Conservation (phyloP, 1,140 invertebrate genomes). For the Trachymyrmex cornetzi region DNA sequence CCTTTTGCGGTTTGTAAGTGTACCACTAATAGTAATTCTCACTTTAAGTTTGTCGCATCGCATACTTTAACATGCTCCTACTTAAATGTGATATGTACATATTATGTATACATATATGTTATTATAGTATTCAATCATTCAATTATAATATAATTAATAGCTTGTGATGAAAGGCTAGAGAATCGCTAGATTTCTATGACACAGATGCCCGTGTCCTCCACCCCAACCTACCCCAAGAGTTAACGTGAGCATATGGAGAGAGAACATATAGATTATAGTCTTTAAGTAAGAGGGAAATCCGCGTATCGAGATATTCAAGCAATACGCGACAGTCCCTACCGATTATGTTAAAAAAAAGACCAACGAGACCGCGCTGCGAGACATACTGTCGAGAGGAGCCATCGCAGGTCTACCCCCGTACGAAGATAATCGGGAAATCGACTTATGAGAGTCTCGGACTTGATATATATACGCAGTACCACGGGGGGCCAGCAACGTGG, state of each 20-base stretch:
- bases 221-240: neutral
- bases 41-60: no score
- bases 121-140: neutral
- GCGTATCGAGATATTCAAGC: neutral
- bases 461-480: constrained; percentile 73
- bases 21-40: no score
- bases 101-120: neutral
- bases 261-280: neutral
- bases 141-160: constrained; percentile 1
- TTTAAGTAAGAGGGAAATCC: constrained; percentile 2
- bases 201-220: neutral
- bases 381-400: constrained; percentile 40
- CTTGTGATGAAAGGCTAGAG: neutral
- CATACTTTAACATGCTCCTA: no score
- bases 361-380: constrained; percentile 41
- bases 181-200: constrained; percentile 39
- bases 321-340: constrained; percentile 1
- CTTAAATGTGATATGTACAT: no score
- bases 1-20: neutral
- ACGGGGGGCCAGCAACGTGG: constrained; percentile 69
- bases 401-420: constrained; percentile 14
- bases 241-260: neutral
- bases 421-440: constrained; percentile 39
- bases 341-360: constrained; percentile 23
- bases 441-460: constrained; percentile 70